phyloP scores from a whole-genome alignment of 1,140 invertebrate genomes.

The Micrasema longulum region DNA sequence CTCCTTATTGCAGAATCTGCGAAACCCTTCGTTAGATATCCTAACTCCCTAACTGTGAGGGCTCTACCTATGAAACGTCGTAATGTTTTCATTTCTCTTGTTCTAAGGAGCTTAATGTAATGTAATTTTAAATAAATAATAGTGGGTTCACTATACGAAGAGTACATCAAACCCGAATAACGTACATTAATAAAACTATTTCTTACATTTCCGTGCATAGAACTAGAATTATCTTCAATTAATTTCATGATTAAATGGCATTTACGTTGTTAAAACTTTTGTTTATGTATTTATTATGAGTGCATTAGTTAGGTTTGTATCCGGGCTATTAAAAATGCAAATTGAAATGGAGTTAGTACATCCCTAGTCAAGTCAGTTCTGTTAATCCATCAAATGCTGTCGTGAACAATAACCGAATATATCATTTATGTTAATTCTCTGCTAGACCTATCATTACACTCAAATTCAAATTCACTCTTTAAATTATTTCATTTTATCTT shows the following conservation, averaged over 20 bases:
- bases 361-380: conserved; percentile 43
- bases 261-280: conserved; percentile 22
- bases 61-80: too few species aligned
- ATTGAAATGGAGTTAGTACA: conserved; percentile 45
- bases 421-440: conserved; percentile 53
- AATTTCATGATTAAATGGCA: background rate
- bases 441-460: conserved; percentile 16
- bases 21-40: too few species aligned
- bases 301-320: conserved; percentile 44
- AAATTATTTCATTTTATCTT: background rate
- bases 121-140: too few species aligned
- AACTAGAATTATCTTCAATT: conserved; percentile 48
- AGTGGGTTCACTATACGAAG: too few species aligned
- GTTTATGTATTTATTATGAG: conserved; percentile 45
- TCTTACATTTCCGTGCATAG: too few species aligned
- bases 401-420: conserved; percentile 53
- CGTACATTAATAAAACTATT: too few species aligned
- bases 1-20: too few species aligned
- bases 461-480: background rate
- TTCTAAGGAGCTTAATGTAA: too few species aligned
- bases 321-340: conserved; percentile 52
- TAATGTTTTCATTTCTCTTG: too few species aligned
- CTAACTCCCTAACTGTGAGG: too few species aligned
- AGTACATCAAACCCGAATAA: too few species aligned
- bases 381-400: conserved; percentile 55